Evolutionary conservation across 2,888 invertebrate genomes (phyloP), one percentile per base, ranked within the genome.

Genomic region (Drosophila fulvimacula): DNA sequence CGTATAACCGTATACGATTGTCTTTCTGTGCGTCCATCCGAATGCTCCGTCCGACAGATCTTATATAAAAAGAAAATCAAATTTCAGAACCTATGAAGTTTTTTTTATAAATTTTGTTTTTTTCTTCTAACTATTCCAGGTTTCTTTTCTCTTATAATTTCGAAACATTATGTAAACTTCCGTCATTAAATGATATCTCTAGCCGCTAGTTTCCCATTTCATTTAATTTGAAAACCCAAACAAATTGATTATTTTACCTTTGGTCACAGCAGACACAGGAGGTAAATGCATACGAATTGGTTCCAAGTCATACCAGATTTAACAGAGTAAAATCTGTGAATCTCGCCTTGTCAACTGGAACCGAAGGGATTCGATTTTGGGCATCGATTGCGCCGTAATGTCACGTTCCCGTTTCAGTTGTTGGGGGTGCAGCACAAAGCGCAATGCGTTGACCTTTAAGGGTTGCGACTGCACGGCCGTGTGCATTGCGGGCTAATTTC

Each of bases 401-500:
- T 30, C 30, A 59, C 69, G 69, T 58, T 65, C 60, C 63, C 69
- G 69, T 58, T 65, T 57, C 63, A 41, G 46, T 68, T 41, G 19
- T 72, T 48, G 46, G 74, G 60, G 57, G 57, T 73, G 17, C 34
- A 30, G n/a, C 24, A 49, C 63, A 48, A 55, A 73, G 77, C 76
- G 73, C 76, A 77, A 73, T 73, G 24, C 49, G 59, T 70, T 66
- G 62, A 69, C 77, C 77, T 56, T 44, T 73, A 63, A 58, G 73
- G 72, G 72, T 73, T 61, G 72, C 53, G 5, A 27, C 24, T 48
- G 24, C 58, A 56, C 60, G 51, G 48, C 62, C 52, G 63, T 56
- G 63, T 73, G 73, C 71, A 61, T 61, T 63, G 66, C 51, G 63
- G 63, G 79, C 77, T 77, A 77, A 77, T 77, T 77, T 77, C 68